Evolutionary conservation across 1,140 invertebrate species (phyloP).

Genomic region (Zophobas morio): DNA sequence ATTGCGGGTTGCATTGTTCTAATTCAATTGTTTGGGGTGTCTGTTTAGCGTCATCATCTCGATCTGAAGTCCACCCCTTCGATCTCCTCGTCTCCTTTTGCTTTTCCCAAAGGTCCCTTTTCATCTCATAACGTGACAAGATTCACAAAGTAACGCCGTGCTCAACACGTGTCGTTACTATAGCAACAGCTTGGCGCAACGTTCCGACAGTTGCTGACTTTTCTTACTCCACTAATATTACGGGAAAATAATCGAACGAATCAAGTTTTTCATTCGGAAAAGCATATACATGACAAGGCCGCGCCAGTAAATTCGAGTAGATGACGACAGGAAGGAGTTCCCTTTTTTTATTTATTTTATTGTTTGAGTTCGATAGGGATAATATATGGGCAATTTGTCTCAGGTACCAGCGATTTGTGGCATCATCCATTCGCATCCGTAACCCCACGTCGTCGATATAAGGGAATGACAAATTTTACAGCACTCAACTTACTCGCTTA

Average conservation of each 20-base stretch:
- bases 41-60: slow-evolving; percentile 55
- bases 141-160: slow-evolving; percentile 67
- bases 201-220: slow-evolving; percentile 60
- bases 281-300: neutral
- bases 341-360: slow-evolving; percentile 36
- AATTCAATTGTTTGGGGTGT: slow-evolving; percentile 51
- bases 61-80: slow-evolving; percentile 49
- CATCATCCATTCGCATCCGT: slow-evolving; percentile 29
- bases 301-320: neutral
- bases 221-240: slow-evolving; percentile 60
- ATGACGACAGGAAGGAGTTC: neutral
- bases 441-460: slow-evolving; percentile 52
- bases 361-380: slow-evolving; percentile 11
- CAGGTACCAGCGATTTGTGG: slow-evolving; percentile 34
- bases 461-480: slow-evolving; percentile 60
- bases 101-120: slow-evolving; percentile 65
- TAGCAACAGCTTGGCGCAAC: slow-evolving; percentile 64
- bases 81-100: slow-evolving; percentile 61
- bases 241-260: slow-evolving; percentile 62
- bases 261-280: slow-evolving; percentile 36
- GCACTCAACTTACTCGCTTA: slow-evolving; percentile 60
- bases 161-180: slow-evolving; percentile 68
- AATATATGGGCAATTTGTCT: slow-evolving; percentile 34
- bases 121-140: slow-evolving; percentile 68
- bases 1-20: slow-evolving; percentile 31